phyloP scores from a whole-genome alignment of 2,888 invertebrate genomes.

The Rhorus exstirpatorius region DNA sequence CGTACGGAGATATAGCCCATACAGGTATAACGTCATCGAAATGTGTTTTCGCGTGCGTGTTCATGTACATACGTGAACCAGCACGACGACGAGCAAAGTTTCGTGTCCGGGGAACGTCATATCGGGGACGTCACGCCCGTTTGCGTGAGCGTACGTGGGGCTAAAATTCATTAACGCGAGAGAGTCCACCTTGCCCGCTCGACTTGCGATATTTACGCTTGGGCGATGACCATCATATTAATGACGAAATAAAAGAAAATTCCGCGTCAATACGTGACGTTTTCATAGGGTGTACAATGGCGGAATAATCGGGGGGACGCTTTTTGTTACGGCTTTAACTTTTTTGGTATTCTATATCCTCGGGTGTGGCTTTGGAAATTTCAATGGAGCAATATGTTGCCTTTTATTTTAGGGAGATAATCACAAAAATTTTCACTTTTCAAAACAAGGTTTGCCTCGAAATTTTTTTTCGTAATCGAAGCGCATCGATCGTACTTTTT shows the following conservation, averaged over 20 bases:
- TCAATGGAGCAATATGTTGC: no score
- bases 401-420: no score
- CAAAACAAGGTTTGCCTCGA: no score
- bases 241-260: slow-evolving; percentile 1
- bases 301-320: no score
- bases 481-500: no score
- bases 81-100: slow-evolving; percentile 22
- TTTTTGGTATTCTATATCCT: no score
- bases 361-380: no score
- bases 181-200: slow-evolving; percentile 27
- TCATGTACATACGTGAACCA: slow-evolving; percentile 25
- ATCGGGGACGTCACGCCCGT: slow-evolving; percentile 54
- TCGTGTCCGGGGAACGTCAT: slow-evolving; percentile 42
- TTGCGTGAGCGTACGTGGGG: slow-evolving; percentile 57
- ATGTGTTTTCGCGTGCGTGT: slow-evolving; percentile 37
- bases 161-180: slow-evolving; percentile 69
- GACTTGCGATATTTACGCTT: slow-evolving; percentile 48
- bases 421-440: no score
- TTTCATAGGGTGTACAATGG: not conserved
- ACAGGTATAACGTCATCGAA: slow-evolving; percentile 51
- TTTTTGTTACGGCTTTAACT: no score
- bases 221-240: slow-evolving; percentile 35
- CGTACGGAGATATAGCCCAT: slow-evolving; percentile 78
- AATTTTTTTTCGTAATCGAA: no score
- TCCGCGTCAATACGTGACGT: slow-evolving; percentile 23